Evolutionary conservation across 2,888 invertebrate genomes (phyloP), one percentile per base, ranked within the genome.

Genomic region (Ichneumoninae sp.): DNA sequence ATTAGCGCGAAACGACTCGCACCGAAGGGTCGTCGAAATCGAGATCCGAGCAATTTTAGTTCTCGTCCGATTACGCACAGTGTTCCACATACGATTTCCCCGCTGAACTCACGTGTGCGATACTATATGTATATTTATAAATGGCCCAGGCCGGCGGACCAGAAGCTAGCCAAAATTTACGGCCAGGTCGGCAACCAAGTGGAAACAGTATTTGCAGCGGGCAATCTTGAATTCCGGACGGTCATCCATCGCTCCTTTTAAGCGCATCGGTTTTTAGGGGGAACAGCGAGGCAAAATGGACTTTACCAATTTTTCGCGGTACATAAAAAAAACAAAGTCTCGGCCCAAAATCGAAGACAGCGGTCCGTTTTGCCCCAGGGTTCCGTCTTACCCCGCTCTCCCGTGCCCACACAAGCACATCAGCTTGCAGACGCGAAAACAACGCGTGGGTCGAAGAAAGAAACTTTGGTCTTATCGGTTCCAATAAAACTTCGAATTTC

Each of bases 201-300:
- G 66, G 66, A 73, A 52, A 33, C 71, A 22, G 76, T 63, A 73
- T 71, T 65, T 65, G 66, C 30, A 47, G 40, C 30, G 50, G 40
- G 33, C 50, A 52, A 57, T 54, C 40, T 33, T 63, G 47, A 22
- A 50, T 16, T 47, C 44, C 54, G 65, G 22, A 44, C 40, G 47
- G 83, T 83, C 84, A 82, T 83, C 75, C 84, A 70, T 84, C 87
- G 81, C 86, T 69, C 86, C 87, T 87, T 87, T 83, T 83, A 84
- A 66, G 84, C 30, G 13, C 47, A 65, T 75, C n/a, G 40, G 33
- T 68, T 65, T 63, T 60, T 47, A 16, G 13, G 44, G 3, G 3
- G 16, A 4, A 16, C 16, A 0, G 40, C 40, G 16, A 4, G 44
- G 44, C 44, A 47, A 47, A 47, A 47, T 47, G 44, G 44, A 47